phyloP scores from a whole-genome alignment of 2,113 vertebrate genomes.

The Syngnathus scovelli region DNA sequence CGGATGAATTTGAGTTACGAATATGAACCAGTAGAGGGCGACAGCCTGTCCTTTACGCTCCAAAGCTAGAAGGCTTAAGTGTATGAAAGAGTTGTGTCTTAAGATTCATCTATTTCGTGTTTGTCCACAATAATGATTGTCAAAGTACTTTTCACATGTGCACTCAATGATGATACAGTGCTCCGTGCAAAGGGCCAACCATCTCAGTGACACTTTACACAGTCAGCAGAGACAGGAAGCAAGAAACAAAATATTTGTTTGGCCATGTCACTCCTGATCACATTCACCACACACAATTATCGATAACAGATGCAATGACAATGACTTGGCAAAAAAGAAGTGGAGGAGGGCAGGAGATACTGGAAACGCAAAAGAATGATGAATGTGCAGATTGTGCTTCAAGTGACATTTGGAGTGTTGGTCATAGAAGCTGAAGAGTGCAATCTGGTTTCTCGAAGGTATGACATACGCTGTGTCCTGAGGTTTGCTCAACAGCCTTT shows the following conservation, averaged over 20 bases:
- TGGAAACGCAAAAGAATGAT: not conserved
- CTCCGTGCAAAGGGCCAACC: not conserved
- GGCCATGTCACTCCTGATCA: not conserved
- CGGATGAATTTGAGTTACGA: not conserved
- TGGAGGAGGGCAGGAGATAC: not conserved
- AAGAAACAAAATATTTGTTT: not conserved
- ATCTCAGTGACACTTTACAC: slow-evolving; percentile 7
- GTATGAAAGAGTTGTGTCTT: not conserved
- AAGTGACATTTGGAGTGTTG: too few relatives aligned
- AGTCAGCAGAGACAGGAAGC: not conserved
- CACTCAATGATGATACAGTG: not conserved
- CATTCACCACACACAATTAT: not conserved
- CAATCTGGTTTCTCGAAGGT: slow-evolving; percentile 2
- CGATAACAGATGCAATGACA: not conserved
- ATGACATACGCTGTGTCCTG: slow-evolving; percentile 25
- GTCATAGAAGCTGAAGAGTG: not conserved
- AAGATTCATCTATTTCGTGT: not conserved
- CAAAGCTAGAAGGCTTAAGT: not conserved
- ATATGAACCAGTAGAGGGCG: slow-evolving; percentile 30
- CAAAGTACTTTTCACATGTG: not conserved
- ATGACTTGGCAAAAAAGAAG: not conserved
- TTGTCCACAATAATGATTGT: not conserved
- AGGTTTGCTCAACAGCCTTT: slow-evolving; percentile 44
- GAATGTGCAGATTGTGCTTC: not conserved
- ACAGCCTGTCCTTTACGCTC: not conserved